Evolutionary conservation across 2,888 invertebrate species (phyloP).

Genomic region (Protophormia terraenovae): DNA sequence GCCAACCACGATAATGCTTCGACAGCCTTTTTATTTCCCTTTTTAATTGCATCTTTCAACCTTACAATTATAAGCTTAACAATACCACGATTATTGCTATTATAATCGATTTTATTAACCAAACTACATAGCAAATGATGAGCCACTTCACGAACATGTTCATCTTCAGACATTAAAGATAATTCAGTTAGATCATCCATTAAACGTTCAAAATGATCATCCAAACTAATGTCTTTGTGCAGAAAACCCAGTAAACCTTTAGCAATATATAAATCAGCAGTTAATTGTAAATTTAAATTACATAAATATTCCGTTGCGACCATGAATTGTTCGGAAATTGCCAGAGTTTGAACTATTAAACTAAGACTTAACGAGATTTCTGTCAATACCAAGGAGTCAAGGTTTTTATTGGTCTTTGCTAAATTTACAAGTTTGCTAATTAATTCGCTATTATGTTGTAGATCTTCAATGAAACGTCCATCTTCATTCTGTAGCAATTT

Average conservation of each 20-base stretch:
- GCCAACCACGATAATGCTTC: conserved; percentile 84
- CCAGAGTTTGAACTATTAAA: conserved; percentile 81
- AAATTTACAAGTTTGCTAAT: conserved; percentile 80
- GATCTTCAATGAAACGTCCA: conserved; percentile 78
- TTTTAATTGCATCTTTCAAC: conserved; percentile 75
- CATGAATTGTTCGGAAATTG: conserved; percentile 80
- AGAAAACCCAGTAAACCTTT: conserved; percentile 79
- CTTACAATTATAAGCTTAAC: conserved; percentile 72
- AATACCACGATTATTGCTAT: conserved; percentile 71
- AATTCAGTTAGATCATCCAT: conserved; percentile 76
- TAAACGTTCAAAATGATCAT: conserved; percentile 78
- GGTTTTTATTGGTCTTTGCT: conserved; percentile 69
- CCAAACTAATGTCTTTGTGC: conserved; percentile 76
- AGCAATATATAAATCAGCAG: conserved; percentile 77
- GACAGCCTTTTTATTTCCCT: conserved; percentile 76
- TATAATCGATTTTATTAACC: conserved; percentile 78
- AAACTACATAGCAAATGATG: conserved; percentile 79
- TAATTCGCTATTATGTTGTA: conserved; percentile 81
- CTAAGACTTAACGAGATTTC: conserved; percentile 81
- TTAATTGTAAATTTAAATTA: conserved; percentile 74
- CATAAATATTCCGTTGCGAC: conserved; percentile 81
- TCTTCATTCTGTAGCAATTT: conserved; percentile 72
- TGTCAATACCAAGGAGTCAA: conserved; percentile 71
- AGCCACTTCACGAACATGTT: conserved; percentile 73
- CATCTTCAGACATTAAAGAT: conserved; percentile 75